phyloP scores from a whole-genome alignment of 2,888 invertebrate species.

The Octonoba sinensis region DNA sequence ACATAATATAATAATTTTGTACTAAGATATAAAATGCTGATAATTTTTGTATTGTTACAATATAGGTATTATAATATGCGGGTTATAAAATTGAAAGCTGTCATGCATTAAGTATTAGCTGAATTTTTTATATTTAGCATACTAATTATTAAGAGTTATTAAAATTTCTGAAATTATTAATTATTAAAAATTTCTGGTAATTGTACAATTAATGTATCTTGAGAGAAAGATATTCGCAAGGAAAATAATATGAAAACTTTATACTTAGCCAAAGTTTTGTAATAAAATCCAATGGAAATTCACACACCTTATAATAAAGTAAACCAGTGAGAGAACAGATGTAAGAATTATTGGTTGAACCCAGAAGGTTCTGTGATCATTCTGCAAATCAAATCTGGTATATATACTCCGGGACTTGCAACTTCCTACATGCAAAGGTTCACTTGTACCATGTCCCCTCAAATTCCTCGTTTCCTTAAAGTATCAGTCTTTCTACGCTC shows the following conservation, averaged over 20 bases:
- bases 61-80: too few species aligned
- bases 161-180: too few species aligned
- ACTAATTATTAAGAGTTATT: too few species aligned
- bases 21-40: too few species aligned
- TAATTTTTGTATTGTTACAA: too few species aligned
- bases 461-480: conserved; percentile 42
- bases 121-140: too few species aligned
- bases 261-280: conserved; percentile 48
- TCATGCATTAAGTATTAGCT: too few species aligned
- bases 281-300: conserved; percentile 36
- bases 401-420: conserved; percentile 42
- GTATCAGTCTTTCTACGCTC: conserved; percentile 53
- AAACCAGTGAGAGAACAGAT: conserved; percentile 21
- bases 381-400: conserved; percentile 20
- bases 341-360: conserved; percentile 40
- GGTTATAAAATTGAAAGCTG: too few species aligned
- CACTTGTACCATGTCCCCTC: conserved; percentile 39
- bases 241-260: neutral
- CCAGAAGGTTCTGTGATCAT: conserved; percentile 40
- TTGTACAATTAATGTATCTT: too few species aligned
- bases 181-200: too few species aligned
- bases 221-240: too few species aligned
- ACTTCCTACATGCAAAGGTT: conserved; percentile 49
- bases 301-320: conserved; percentile 44
- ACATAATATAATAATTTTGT: too few species aligned